These are phyloP conservation scores for Sinhomidia bicolor DNA, from an alignment of 2,888 invertebrate species.

Conservation along the genomic window DNA sequence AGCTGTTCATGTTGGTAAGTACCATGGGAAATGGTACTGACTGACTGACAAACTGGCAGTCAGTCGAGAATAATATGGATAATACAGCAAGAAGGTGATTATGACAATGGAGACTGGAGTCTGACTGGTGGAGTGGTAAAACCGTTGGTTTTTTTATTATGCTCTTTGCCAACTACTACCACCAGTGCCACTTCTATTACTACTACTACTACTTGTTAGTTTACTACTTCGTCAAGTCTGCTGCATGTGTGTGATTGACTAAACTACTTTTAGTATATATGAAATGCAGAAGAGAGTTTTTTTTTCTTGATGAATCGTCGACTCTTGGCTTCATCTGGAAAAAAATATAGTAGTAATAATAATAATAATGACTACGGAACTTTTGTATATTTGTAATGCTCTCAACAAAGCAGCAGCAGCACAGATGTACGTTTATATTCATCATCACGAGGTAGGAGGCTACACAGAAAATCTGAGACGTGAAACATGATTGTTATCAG, in stretches of 20 bases:
- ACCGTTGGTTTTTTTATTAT: constrained; percentile 1
- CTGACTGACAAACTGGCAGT: background rate
- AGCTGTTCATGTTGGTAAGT: constrained; percentile 43
- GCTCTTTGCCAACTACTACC: background rate
- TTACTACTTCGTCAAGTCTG: background rate
- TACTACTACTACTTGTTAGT: constrained; percentile 30
- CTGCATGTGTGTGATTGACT: constrained; percentile 7
- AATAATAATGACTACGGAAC: constrained; percentile 12
- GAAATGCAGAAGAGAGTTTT: background rate
- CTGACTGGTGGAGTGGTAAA: constrained; percentile 36
- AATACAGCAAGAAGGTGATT: too few relatives aligned
- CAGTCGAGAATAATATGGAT: background rate
- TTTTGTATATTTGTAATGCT: constrained; percentile 36
- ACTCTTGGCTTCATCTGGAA: constrained; percentile 32
- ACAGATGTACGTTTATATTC: constrained; percentile 40
- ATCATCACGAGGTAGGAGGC: constrained; percentile 33
- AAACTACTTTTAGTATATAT: too few relatives aligned
- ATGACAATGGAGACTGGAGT: constrained; percentile 35
- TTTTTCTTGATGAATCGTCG: background rate
- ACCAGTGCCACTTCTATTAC: too few relatives aligned
- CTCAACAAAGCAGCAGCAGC: too few relatives aligned
- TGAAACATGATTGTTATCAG: constrained; percentile 11
- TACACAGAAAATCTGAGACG: constrained; percentile 9
- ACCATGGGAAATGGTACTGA: constrained; percentile 51
- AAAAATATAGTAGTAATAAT: too few relatives aligned